These are phyloP conservation scores for Synchiropus splendidus DNA, from an alignment of 2,113 vertebrate species.

Conservation along the genomic window DNA sequence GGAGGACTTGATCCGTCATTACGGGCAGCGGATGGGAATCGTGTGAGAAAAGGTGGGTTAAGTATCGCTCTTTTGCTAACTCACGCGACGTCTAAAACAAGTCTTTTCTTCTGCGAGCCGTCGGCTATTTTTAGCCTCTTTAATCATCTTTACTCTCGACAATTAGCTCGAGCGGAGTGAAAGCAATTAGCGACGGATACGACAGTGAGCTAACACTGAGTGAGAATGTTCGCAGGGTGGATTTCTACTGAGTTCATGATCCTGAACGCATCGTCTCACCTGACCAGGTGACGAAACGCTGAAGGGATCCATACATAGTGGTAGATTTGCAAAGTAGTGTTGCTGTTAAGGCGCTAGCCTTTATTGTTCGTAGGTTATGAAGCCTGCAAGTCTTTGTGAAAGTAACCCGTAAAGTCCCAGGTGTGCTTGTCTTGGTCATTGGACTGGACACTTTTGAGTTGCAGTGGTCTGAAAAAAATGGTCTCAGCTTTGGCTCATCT, in stretches of 20 bases:
- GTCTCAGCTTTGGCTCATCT: too few species aligned
- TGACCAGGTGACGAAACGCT: conserved; percentile 40
- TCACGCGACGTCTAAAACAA: conserved; percentile 36
- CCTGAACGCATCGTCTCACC: conserved; percentile 46
- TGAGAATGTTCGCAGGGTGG: conserved; percentile 40
- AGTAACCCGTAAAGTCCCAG: too few species aligned
- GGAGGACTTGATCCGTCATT: conserved; percentile 38
- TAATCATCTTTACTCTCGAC: conserved; percentile 71
- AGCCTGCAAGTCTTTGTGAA: too few species aligned
- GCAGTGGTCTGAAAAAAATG: too few species aligned
- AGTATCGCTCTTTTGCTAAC: conserved; percentile 32
- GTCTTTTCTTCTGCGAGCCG: conserved; percentile 31
- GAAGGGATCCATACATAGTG: conserved; percentile 12
- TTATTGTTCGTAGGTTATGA: too few species aligned
- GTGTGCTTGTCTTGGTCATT: too few species aligned
- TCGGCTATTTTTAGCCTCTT: conserved; percentile 64
- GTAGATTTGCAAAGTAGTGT: too few species aligned
- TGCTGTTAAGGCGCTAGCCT: too few species aligned
- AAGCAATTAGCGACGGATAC: conserved; percentile 63
- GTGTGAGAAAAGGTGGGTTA: conserved; percentile 36
- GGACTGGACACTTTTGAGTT: too few species aligned
- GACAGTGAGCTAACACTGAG: conserved; percentile 51
- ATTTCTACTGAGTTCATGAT: conserved; percentile 61
- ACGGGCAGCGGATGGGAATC: conserved; percentile 32
- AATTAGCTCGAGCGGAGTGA: conserved; percentile 64